phyloP scores from a whole-genome alignment of 1,140 invertebrate species.

The Armadillidium nasatum region DNA sequence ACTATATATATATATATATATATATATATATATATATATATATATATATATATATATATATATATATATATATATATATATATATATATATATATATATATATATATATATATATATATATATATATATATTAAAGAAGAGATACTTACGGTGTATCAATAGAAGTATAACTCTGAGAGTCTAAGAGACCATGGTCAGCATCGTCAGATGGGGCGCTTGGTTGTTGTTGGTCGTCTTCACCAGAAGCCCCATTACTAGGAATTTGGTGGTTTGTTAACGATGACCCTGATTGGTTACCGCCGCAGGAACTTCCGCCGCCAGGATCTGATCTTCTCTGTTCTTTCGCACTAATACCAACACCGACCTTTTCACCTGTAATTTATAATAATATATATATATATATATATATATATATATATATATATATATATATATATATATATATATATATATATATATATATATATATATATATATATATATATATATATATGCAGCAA shows the following conservation, averaged over 20 bases:
- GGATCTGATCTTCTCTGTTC: background rate
- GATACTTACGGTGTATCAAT: background rate
- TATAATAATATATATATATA: background rate
- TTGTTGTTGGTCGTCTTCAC: background rate
- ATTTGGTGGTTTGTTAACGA: background rate
- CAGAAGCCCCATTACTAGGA: background rate
- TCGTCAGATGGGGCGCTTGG: background rate
- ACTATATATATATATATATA: no score
- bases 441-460: no score
- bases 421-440: no score
- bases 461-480: no score
- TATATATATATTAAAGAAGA: no score
- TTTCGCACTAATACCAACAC: background rate
- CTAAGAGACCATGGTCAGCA: background rate
- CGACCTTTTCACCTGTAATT: constrained; percentile 3
- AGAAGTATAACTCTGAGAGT: background rate
- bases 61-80: no score
- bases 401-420: no score
- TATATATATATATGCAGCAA: no score
- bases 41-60: no score
- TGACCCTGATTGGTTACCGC: background rate
- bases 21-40: no score
- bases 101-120: no score
- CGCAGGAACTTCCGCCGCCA: background rate
- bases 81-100: no score